Conservation (phyloP, 1,140 invertebrate genomes). For the Pantala flavescens region DNA sequence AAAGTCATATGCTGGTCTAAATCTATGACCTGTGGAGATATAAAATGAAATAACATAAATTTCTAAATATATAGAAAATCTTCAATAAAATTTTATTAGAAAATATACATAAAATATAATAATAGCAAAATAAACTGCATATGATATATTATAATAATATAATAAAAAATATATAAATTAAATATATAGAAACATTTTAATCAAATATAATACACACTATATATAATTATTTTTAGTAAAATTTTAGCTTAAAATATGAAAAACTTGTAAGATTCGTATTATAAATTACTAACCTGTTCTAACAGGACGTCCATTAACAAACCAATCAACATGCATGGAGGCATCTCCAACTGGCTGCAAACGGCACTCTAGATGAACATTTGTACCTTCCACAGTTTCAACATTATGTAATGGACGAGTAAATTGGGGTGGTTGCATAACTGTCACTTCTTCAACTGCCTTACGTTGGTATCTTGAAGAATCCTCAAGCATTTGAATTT, state of each 20-base stretch:
- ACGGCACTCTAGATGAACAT: slow-evolving; percentile 86
- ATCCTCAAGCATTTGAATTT: slow-evolving; percentile 90
- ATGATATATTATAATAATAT: neutral
- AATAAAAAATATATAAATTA: too few species aligned
- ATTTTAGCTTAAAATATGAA: too few species aligned
- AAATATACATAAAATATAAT: neutral
- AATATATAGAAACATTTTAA: too few species aligned
- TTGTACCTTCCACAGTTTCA: slow-evolving; percentile 82
- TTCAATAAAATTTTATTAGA: neutral
- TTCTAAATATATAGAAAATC: neutral
- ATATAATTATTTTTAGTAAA: too few species aligned
- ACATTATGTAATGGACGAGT: slow-evolving; percentile 80
- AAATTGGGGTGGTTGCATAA: slow-evolving; percentile 75
- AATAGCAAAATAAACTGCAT: neutral
- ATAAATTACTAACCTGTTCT: slow-evolving; percentile 44
- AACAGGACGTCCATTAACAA: slow-evolving; percentile 82
- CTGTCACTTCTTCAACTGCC: slow-evolving; percentile 61
- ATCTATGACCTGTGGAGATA: slow-evolving; percentile 63
- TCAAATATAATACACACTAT: too few species aligned
- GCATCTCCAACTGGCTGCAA: slow-evolving; percentile 90
- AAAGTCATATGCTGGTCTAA: slow-evolving; percentile 93
- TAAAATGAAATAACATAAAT: neutral
- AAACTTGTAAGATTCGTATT: too few species aligned
- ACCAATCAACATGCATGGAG: slow-evolving; percentile 94
- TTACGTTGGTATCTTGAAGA: slow-evolving; percentile 59